Conservation (phyloP, 2,888 invertebrate genomes). For the Volucella bombylans region DNA sequence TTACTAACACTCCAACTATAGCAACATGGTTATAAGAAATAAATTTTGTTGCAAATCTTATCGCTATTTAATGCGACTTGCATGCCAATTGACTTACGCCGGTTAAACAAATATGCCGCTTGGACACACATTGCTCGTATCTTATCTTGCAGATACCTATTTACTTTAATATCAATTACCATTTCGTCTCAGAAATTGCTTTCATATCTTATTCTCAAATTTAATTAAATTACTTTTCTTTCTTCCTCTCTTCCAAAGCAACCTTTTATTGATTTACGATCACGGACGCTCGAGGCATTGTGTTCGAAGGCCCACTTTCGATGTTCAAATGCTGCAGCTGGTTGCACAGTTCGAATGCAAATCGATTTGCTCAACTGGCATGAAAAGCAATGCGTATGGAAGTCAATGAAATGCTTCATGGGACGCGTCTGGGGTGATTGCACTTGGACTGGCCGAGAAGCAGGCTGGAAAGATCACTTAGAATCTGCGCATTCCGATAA, state of each 20-base stretch:
- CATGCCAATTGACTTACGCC: too few relatives aligned
- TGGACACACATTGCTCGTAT: too few relatives aligned
- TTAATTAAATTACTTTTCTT: neutral
- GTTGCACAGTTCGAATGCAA: constrained; percentile 85
- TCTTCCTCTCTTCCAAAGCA: constrained; percentile 81
- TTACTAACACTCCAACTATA: too few relatives aligned
- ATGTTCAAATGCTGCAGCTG: constrained; percentile 83
- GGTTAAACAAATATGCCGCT: too few relatives aligned
- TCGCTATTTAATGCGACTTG: too few relatives aligned
- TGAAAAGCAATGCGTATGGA: constrained; percentile 81
- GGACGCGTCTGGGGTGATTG: constrained; percentile 83
- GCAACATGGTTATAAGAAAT: too few relatives aligned
- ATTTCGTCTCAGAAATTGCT: neutral
- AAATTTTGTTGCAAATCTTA: too few relatives aligned
- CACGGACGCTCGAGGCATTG: constrained; percentile 84
- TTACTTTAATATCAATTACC: too few relatives aligned
- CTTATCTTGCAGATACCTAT: too few relatives aligned
- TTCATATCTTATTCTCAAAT: neutral
- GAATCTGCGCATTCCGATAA: constrained; percentile 83
- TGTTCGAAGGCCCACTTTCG: constrained; percentile 85
- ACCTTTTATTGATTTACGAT: constrained; percentile 84
- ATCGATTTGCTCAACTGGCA: constrained; percentile 84
- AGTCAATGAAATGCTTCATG: constrained; percentile 82
- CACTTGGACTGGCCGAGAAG: constrained; percentile 85
- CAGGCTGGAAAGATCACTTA: constrained; percentile 86